phyloP scores from a whole-genome alignment of 2,888 invertebrate species.

The Plagodis pulveraria region DNA sequence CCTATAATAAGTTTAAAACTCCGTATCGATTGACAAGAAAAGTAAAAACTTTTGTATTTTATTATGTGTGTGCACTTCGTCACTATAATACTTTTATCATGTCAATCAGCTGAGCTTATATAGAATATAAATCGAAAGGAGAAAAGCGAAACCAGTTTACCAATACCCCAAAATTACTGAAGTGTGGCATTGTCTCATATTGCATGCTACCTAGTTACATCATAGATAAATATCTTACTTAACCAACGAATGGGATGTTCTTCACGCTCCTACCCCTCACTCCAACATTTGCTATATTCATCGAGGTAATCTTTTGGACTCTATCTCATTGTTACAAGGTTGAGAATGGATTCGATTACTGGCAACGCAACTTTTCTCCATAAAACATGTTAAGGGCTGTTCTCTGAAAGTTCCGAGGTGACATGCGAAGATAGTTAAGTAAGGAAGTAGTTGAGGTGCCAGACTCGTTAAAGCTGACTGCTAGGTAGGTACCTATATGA shows the following conservation, averaged over 20 bases:
- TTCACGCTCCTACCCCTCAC: conserved; percentile 1
- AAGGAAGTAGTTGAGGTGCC: neutral
- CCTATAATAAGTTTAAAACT: too few relatives aligned
- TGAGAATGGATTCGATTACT: neutral
- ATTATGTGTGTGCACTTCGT: too few relatives aligned
- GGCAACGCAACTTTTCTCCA: neutral
- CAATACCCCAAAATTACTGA: neutral
- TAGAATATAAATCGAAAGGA: neutral
- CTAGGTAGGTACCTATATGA: too few relatives aligned
- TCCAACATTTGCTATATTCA: neutral
- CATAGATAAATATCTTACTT: neutral
- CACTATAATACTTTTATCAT: too few relatives aligned
- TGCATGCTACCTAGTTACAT: neutral
- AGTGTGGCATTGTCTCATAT: conserved; percentile 4
- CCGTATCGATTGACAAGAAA: too few relatives aligned
- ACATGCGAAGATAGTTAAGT: neutral
- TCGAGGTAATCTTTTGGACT: neutral
- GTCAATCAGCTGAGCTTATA: too few relatives aligned
- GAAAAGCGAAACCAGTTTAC: neutral
- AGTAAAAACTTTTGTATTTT: too few relatives aligned
- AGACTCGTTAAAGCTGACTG: neutral
- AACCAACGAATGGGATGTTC: neutral
- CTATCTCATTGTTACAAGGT: neutral
- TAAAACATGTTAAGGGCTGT: neutral
- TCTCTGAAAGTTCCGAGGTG: neutral